Conservation (phyloP, 2,888 invertebrate species). For the Drosophila yooni region DNA sequence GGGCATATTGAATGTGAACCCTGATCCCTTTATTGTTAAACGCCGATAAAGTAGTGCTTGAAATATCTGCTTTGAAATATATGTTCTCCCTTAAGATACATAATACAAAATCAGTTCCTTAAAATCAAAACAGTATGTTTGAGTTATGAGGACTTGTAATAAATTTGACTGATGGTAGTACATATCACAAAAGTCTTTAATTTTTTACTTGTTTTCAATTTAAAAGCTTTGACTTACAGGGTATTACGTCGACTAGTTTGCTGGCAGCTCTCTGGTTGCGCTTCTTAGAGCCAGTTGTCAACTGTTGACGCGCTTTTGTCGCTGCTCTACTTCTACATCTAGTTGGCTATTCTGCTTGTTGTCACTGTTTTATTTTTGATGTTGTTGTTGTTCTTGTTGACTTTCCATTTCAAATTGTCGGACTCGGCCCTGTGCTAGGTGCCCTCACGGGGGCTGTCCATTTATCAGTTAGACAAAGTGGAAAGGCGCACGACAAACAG, state of each 20-base stretch:
- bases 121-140: neutral
- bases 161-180: too few relatives aligned
- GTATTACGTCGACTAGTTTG: slow-evolving; percentile 14
- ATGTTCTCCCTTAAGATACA: neutral
- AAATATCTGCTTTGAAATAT: neutral
- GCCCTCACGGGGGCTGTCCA: slow-evolving; percentile 64
- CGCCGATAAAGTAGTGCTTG: neutral
- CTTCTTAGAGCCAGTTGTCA: slow-evolving; percentile 65
- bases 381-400: slow-evolving; percentile 58
- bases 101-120: neutral
- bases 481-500: slow-evolving; percentile 51
- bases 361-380: slow-evolving; percentile 11
- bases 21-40: neutral
- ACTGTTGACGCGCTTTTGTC: slow-evolving; percentile 71
- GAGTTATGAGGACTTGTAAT: neutral
- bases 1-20: slow-evolving; percentile 11
- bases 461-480: slow-evolving; percentile 69
- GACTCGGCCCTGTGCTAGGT: slow-evolving; percentile 2
- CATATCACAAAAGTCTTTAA: neutral
- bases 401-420: slow-evolving; percentile 47
- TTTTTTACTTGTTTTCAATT: neutral
- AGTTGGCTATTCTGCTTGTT: slow-evolving; percentile 15
- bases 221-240: slow-evolving; percentile 1
- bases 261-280: neutral
- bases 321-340: slow-evolving; percentile 39